Conservation (phyloP, 2,113 vertebrate species). For the Microtus montanus region DNA sequence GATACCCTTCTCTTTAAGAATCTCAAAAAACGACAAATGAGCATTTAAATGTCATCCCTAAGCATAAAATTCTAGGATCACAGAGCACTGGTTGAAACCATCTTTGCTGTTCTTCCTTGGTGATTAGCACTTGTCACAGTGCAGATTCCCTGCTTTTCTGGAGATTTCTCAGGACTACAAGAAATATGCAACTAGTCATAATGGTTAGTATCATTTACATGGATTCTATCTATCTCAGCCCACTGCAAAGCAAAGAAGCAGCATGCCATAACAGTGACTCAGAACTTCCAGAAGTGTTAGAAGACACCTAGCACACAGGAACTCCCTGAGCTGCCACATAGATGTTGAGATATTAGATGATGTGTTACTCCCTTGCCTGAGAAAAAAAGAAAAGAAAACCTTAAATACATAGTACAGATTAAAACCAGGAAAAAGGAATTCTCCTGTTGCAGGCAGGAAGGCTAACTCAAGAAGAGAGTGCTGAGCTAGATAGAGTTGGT, state of each 20-base stretch:
- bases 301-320: not conserved
- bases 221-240: not conserved
- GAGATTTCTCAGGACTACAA: not conserved
- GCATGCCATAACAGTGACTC: not conserved
- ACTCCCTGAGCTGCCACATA: not conserved
- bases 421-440: conserved; percentile 24
- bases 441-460: not conserved
- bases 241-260: not conserved
- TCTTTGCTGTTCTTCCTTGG: not conserved
- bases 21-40: not conserved
- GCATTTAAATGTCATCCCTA: not conserved
- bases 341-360: not conserved
- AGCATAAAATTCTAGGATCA: not conserved
- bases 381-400: not conserved
- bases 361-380: not conserved
- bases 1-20: not conserved
- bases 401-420: not conserved
- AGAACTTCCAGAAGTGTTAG: not conserved
- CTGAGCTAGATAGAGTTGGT: not conserved
- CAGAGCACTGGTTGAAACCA: not conserved
- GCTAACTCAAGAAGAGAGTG: not conserved
- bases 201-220: not conserved
- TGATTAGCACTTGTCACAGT: not conserved
- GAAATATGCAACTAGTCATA: not conserved
- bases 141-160: not conserved